Base-by-base conservation (phyloP, 2,113 vertebrate genomes). In the Hydropotes inermis region DNA sequence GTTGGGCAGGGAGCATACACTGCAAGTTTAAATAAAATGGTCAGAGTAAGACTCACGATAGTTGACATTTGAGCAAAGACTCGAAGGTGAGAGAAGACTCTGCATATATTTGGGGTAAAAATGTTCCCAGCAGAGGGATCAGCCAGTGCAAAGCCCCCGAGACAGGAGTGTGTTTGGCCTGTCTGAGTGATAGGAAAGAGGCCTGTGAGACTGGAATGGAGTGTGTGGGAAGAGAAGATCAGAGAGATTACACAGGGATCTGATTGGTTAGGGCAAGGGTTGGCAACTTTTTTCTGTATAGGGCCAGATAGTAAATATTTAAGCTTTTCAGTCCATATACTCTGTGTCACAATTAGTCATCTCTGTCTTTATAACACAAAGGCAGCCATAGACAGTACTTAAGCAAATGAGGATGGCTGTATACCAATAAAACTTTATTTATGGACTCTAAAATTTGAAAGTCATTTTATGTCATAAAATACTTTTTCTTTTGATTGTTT, bases 401-500 rank as follows among this genome's bases (percentile, higher is more conserved):
- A 74, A 91, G 33, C 30, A 87, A 55, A 92, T 78, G 25, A 85
- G 47, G 33, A 28, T 89, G 33, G 6, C 47, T 78, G 6, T 92
- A n/a, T 94, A 39, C 79, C 79, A 85, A 30, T 64, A 86, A 64
- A 91, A 91, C 23, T 39, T 70, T 55, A 50, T 14, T 92, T 84
- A 76, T 64, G 57, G n/a, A 95, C 89, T 81, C 85, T 81, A 50
- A 97, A 95, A 30, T 93, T 64, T 90, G 36, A 78, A 50, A 67
- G 85, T 70, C 12, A 87, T 52, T 97, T 95, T 17, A 11, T 36
- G 39, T 82, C 52, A 91, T 36, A 11, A 90, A 82, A 86, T 67
- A 86, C 2, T 36, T 89, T 33, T 27, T 83, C 61, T 57, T 84
- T 61, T 90, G 70, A 78, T n/a, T 86, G 50, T 87, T 89, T 78